Conservation (phyloP, 92 coral and sea anemone genomes). For the Chrysogorgia sp. region DNA sequence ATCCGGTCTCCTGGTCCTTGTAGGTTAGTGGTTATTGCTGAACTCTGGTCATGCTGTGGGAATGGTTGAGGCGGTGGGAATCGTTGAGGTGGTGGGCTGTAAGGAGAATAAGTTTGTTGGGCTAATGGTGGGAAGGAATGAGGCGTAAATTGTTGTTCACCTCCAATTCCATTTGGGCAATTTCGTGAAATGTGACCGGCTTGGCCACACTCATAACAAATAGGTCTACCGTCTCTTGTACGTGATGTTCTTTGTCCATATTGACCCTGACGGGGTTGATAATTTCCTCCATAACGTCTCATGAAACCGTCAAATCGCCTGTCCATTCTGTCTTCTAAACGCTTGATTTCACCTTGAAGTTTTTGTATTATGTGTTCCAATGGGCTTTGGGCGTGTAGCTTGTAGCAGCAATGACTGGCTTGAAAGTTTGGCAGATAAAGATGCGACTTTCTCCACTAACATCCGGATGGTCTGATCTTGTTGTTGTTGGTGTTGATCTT, state of each 20-base stretch:
- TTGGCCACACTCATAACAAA: conserved; percentile 10
- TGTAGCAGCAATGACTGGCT: conserved; percentile 8
- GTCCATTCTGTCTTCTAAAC: not conserved
- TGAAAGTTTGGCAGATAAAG: conserved; percentile 2
- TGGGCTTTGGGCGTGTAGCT: not conserved
- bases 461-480: no score
- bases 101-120: no score
- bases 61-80: no score
- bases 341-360: not conserved
- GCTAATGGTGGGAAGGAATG: no score
- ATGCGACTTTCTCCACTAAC: conserved; percentile 1
- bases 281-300: not conserved
- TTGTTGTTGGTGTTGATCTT: no score
- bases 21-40: no score
- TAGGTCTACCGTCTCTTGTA: conserved; percentile 13
- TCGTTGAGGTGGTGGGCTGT: no score
- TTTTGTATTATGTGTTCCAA: not conserved
- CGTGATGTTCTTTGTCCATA: conserved; percentile 2
- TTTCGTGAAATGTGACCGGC: conserved; percentile 3
- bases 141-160: not conserved
- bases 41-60: no score
- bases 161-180: not conserved
- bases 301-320: conserved; percentile 3
- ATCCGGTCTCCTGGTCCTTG: no score
- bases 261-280: not conserved